phyloP scores from a whole-genome alignment of 2,113 vertebrate genomes.

The Ailurus styani region DNA sequence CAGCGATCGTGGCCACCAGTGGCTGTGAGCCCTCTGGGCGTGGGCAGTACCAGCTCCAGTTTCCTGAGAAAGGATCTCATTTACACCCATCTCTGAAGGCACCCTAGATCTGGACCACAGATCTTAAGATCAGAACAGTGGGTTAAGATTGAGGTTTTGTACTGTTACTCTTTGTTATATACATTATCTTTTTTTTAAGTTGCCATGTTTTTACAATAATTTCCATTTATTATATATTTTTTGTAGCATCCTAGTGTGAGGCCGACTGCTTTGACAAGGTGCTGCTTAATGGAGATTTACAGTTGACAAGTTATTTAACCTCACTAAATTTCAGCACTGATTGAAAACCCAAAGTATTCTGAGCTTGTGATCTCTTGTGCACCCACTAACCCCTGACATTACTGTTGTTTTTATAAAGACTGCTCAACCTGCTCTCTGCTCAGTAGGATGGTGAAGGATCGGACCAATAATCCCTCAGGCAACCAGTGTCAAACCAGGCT shows the following conservation, averaged over 20 bases:
- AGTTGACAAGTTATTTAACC: neutral
- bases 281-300: neutral
- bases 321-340: neutral
- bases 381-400: neutral
- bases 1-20: accelerated
- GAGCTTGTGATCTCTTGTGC: neutral
- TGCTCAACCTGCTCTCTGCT: neutral
- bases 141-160: neutral
- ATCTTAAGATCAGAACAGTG: neutral
- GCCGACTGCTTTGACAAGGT: neutral
- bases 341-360: neutral
- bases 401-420: neutral
- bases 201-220: neutral
- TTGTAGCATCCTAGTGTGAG: neutral
- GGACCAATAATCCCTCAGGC: neutral
- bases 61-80: slow-evolving; percentile 16
- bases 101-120: slow-evolving; percentile 38
- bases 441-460: neutral
- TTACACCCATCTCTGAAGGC: neutral
- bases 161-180: neutral
- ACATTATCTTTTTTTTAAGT: neutral
- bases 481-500: neutral
- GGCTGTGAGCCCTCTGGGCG: neutral
- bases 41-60: neutral
- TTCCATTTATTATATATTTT: neutral